Evolutionary conservation across 2,113 vertebrate genomes (phyloP).

Genomic region (Anarhynchus alexandrinus): DNA sequence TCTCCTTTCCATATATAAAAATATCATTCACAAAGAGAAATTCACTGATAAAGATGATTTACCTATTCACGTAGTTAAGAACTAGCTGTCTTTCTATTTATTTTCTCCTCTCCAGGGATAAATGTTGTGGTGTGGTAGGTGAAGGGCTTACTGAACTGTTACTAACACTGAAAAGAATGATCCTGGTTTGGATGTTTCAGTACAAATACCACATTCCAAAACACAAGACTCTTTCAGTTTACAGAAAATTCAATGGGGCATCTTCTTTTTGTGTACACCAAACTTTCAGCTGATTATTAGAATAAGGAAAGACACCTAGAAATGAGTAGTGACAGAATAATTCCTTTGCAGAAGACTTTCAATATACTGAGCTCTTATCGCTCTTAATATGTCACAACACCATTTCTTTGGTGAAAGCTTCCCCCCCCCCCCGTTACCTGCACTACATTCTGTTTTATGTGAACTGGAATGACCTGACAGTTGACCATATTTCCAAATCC

Average conservation of each 20-base stretch:
- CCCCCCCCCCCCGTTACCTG: background rate
- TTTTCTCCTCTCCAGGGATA: background rate
- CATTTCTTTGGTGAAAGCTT: background rate
- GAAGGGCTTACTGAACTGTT: background rate
- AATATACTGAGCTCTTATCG: background rate
- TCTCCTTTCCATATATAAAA: background rate
- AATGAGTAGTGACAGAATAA: background rate
- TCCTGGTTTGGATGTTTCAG: background rate
- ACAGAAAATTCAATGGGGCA: background rate
- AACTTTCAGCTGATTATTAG: background rate
- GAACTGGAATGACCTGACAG: background rate
- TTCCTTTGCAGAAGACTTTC: background rate
- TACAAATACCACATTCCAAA: background rate
- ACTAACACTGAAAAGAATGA: background rate
- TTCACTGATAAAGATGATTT: background rate
- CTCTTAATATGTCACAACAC: background rate
- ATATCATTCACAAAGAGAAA: background rate
- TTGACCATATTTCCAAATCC: background rate
- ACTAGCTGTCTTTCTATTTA: background rate
- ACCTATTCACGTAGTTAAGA: background rate
- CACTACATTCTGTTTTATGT: background rate
- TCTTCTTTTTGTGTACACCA: background rate
- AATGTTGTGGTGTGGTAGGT: too few relatives aligned
- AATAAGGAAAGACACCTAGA: background rate
- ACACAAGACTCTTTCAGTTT: background rate